phyloP scores from a whole-genome alignment of 2,113 vertebrate genomes.

The Scolopax mira region DNA sequence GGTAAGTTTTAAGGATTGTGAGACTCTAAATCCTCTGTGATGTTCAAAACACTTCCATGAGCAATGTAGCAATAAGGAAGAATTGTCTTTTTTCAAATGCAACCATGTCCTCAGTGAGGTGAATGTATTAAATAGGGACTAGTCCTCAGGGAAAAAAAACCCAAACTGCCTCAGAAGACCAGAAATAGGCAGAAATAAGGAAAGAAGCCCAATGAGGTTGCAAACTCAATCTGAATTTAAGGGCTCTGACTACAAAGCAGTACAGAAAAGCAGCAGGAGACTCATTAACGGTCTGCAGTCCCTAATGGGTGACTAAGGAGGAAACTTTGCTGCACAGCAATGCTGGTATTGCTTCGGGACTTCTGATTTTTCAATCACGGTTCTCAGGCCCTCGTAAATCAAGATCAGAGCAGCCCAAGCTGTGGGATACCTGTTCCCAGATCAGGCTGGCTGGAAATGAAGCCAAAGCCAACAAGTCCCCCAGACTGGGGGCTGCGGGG shows the following conservation, averaged over 20 bases:
- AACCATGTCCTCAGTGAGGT: neutral
- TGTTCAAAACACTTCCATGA: neutral
- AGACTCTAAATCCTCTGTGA: neutral
- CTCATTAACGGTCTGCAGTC: neutral
- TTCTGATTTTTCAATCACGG: neutral
- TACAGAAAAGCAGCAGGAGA: neutral
- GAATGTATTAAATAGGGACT: neutral
- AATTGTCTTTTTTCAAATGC: neutral
- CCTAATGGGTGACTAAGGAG: neutral
- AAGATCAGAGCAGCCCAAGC: neutral
- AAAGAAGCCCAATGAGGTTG: neutral
- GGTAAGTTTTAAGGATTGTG: neutral
- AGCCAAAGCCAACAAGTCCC: constrained; percentile 22
- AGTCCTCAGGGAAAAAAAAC: neutral
- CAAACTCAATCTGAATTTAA: neutral
- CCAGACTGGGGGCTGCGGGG: neutral
- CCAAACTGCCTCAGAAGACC: neutral
- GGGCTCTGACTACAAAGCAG: neutral
- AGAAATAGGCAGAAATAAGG: neutral
- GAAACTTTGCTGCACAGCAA: neutral
- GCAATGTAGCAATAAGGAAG: neutral
- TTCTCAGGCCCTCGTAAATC: constrained; percentile 23
- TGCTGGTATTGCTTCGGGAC: neutral
- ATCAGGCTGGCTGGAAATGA: constrained; percentile 41
- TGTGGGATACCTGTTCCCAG: constrained; percentile 10